Percentiles rank a stretch among this genome's conserved stretches.
Conservation (phyloP, 1,140 invertebrate genomes). For the Acromyrmex charruanus region DNA sequence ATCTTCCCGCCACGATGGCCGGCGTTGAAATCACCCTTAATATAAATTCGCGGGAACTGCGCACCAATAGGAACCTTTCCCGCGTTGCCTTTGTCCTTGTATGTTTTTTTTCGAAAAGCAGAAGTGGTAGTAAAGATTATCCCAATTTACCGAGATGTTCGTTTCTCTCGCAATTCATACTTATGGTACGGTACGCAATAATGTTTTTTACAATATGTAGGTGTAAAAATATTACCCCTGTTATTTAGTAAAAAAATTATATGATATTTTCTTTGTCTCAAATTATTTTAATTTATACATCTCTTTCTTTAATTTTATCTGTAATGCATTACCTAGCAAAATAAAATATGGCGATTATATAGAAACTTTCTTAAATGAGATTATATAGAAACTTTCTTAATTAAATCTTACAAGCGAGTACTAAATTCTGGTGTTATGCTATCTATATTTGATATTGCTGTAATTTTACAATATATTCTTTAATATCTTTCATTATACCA, state of each 20-base stretch:
- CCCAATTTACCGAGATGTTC: slow-evolving; percentile 19
- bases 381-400: not conserved
- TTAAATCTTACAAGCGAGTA: not conserved
- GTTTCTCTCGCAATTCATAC: not conserved
- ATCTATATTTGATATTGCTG: not conserved
- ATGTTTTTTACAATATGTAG: not conserved
- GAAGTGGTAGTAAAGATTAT: slow-evolving; percentile 16
- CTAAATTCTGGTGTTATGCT: not conserved
- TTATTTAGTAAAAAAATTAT: not conserved
- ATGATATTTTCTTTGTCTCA: not conserved
- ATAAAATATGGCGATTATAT: not conserved
- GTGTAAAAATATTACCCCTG: not conserved
- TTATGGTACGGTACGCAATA: not conserved
- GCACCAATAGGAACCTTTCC: slow-evolving; percentile 76
- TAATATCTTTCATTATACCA: slow-evolving; percentile 1
- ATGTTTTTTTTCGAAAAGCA: slow-evolving; percentile 39
- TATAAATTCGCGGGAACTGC: slow-evolving; percentile 67
- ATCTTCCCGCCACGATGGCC: slow-evolving; percentile 72
- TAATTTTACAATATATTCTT: not conserved
- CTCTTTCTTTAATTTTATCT: not conserved
- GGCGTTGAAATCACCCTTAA: slow-evolving; percentile 75
- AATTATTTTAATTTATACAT: not conserved
- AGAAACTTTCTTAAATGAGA: not conserved
- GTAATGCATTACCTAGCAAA: not conserved
- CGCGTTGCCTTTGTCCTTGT: slow-evolving; percentile 69